A percentile compares a stretch with the other conserved stretches of the same genome.
phyloP scores from a whole-genome alignment of 1,140 invertebrate genomes.

The Leptopilina boulardi region DNA sequence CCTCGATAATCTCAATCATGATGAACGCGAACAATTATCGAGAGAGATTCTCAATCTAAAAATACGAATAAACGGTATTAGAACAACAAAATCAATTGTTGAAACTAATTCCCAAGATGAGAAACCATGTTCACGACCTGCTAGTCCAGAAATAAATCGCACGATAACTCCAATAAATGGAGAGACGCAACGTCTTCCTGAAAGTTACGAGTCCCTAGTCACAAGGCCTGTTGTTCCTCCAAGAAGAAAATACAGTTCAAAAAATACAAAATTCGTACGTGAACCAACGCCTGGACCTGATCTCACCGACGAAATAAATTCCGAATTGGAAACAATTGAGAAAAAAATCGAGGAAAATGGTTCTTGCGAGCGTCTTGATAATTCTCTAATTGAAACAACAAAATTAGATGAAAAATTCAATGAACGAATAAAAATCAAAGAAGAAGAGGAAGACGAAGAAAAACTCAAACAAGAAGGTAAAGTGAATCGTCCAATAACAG shows the following conservation, averaged over 20 bases:
- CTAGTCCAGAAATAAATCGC: conserved; percentile 56
- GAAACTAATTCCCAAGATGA: not conserved
- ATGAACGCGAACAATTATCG: not conserved
- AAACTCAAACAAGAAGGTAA: conserved; percentile 65
- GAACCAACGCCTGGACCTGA: conserved; percentile 68
- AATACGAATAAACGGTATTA: not conserved
- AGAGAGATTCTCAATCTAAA: not conserved
- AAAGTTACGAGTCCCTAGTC: conserved; percentile 57
- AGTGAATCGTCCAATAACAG: conserved; percentile 65
- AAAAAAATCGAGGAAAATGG: conserved; percentile 45
- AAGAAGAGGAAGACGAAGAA: conserved; percentile 48
- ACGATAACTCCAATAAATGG: conserved; percentile 60
- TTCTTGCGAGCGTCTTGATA: conserved; percentile 55
- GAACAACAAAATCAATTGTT: not conserved
- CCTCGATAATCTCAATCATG: not conserved
- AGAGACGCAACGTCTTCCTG: conserved; percentile 53
- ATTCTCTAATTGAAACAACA: conserved; percentile 48
- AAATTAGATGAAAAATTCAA: not conserved
- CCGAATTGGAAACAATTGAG: conserved; percentile 44
- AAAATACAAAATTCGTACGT: conserved; percentile 63
- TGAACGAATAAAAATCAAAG: conserved; percentile 40
- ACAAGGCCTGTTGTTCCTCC: conserved; percentile 45
- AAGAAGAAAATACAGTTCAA: conserved; percentile 61
- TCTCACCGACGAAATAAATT: conserved; percentile 44
- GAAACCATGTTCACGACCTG: conserved; percentile 42